Evolutionary conservation across 2,888 invertebrate species (phyloP).

Genomic region (Zonitis immaculata): DNA sequence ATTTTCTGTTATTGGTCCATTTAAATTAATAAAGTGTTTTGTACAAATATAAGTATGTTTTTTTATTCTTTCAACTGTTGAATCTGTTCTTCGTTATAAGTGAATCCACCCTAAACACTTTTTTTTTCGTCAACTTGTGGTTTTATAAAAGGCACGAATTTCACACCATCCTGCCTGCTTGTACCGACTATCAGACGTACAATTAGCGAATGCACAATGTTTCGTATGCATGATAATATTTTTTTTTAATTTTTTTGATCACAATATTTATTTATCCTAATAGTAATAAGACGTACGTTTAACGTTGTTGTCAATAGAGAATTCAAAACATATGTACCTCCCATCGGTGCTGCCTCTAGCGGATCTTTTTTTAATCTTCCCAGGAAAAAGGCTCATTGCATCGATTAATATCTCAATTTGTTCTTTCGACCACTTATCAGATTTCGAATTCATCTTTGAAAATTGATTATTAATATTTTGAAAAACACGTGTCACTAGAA

Average conservation of each 20-base stretch:
- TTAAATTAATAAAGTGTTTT: constrained; percentile 3
- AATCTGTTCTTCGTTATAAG: not conserved
- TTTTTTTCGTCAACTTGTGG: constrained; percentile 3
- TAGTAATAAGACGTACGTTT: not conserved
- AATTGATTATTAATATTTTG: too few species aligned
- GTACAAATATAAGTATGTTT: constrained; percentile 4
- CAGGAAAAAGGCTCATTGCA: not conserved
- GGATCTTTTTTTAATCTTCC: not conserved
- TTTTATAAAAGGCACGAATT: constrained; percentile 3
- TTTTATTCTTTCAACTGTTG: not conserved
- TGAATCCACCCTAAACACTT: constrained; percentile 3
- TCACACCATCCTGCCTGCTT: not conserved
- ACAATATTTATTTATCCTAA: not conserved
- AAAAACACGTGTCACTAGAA: too few species aligned
- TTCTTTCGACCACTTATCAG: too few species aligned
- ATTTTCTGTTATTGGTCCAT: constrained; percentile 5
- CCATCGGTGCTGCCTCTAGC: not conserved
- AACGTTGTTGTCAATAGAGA: not conserved
- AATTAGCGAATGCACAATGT: not conserved
- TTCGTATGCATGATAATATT: not conserved
- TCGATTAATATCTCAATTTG: too few species aligned
- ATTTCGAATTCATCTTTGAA: too few species aligned
- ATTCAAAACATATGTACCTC: not conserved
- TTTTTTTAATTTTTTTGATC: not conserved
- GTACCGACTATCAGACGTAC: not conserved